These are phyloP conservation scores for Petromus typicus DNA, from an alignment of 2,113 vertebrate genomes.

Conservation along the genomic window DNA sequence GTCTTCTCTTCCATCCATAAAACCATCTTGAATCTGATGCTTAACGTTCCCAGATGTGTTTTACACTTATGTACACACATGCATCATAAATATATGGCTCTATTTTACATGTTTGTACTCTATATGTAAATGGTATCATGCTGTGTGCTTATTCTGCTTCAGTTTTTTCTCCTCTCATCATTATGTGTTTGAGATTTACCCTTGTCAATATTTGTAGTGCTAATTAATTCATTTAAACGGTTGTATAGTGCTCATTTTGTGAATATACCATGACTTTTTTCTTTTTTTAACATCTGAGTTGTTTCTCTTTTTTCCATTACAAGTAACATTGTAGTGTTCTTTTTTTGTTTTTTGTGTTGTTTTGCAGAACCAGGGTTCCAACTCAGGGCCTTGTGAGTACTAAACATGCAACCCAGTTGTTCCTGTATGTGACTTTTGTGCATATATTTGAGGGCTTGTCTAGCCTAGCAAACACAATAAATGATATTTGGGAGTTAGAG, in stretches of 20 bases:
- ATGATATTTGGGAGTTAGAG: slow-evolving; percentile 12
- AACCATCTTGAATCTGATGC: neutral
- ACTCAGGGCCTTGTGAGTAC: neutral
- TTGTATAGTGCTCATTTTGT: neutral
- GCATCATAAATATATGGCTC: neutral
- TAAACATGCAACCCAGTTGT: neutral
- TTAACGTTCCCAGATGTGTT: neutral
- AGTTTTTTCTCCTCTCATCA: neutral
- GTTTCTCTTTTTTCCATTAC: neutral
- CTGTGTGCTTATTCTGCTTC: neutral
- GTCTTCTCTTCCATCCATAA: neutral
- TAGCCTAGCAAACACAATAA: neutral
- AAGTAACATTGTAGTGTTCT: neutral
- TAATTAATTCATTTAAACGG: slow-evolving; percentile 22
- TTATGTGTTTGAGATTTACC: slow-evolving; percentile 3
- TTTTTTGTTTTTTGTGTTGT: neutral
- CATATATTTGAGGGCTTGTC: neutral
- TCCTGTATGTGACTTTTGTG: neutral
- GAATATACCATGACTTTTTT: neutral
- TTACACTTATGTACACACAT: neutral
- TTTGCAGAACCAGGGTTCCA: neutral
- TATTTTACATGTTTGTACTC: slow-evolving; percentile 1
- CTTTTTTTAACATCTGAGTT: neutral
- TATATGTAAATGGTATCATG: neutral
- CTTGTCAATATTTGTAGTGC: neutral